Conservation (phyloP, 2,888 invertebrate genomes). For the Minunthozetes semirufus region DNA sequence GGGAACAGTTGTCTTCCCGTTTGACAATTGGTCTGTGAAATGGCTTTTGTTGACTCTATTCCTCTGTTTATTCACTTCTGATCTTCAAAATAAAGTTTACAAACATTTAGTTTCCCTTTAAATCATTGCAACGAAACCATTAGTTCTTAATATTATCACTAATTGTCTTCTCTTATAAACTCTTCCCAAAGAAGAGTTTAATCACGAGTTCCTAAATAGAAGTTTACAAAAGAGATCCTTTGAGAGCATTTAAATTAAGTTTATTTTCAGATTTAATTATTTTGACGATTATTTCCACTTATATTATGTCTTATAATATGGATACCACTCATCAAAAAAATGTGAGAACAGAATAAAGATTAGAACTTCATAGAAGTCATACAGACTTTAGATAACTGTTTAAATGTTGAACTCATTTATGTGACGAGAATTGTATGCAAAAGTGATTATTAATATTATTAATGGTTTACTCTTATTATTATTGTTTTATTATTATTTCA, state of each 20-base stretch:
- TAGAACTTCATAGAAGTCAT: background rate
- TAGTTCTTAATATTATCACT: background rate
- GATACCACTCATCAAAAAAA: too few relatives aligned
- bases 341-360: too few relatives aligned
- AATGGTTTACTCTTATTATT: background rate
- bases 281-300: background rate
- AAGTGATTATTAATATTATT: background rate
- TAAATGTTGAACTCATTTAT: background rate
- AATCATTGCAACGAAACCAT: background rate
- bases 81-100: slow-evolving; percentile 1
- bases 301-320: background rate
- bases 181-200: background rate
- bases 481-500: too few relatives aligned
- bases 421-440: background rate
- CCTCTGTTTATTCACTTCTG: background rate
- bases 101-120: slow-evolving; percentile 5
- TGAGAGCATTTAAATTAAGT: background rate
- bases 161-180: background rate
- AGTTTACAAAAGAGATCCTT: background rate
- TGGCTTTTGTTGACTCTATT: background rate
- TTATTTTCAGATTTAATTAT: slow-evolving; percentile 16
- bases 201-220: background rate
- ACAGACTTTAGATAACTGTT: background rate
- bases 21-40: slow-evolving; percentile 17
- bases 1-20: background rate